Percentiles rank a stretch among this genome's conserved stretches.
phyloP scores from a whole-genome alignment of 2,797 vertebrate species.

The Catamblyrhynchus diadema region DNA sequence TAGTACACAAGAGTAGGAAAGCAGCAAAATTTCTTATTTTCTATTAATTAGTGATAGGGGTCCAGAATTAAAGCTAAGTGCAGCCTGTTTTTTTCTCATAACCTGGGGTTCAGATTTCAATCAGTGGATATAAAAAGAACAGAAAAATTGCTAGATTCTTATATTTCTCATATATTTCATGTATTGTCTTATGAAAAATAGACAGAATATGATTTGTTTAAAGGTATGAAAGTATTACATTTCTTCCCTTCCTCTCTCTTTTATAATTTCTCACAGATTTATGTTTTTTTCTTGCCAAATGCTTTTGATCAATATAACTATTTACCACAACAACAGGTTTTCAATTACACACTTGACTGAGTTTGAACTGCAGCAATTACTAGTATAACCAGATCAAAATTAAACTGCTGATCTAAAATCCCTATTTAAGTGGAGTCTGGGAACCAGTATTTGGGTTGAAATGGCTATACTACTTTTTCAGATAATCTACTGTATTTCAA shows the following conservation, averaged over 20 bases:
- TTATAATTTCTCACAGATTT: neutral
- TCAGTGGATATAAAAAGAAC: neutral
- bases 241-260: neutral
- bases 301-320: slow-evolving; percentile 29
- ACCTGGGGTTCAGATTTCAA: neutral
- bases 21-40: neutral
- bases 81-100: neutral
- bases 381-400: slow-evolving; percentile 82
- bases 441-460: slow-evolving; percentile 67
- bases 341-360: slow-evolving; percentile 84
- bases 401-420: slow-evolving; percentile 80
- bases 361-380: slow-evolving; percentile 80
- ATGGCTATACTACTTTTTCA: slow-evolving; percentile 13
- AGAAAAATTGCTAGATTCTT: neutral
- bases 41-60: neutral
- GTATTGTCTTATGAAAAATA: neutral
- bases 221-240: neutral
- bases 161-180: neutral
- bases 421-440: slow-evolving; percentile 69
- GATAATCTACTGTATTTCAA: neutral
- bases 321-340: slow-evolving; percentile 74
- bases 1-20: neutral
- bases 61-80: neutral
- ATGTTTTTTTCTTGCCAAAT: slow-evolving; percentile 54
- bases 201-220: neutral